Conservation (phyloP, 2,113 vertebrate species). For the Phaethornis superciliosus region DNA sequence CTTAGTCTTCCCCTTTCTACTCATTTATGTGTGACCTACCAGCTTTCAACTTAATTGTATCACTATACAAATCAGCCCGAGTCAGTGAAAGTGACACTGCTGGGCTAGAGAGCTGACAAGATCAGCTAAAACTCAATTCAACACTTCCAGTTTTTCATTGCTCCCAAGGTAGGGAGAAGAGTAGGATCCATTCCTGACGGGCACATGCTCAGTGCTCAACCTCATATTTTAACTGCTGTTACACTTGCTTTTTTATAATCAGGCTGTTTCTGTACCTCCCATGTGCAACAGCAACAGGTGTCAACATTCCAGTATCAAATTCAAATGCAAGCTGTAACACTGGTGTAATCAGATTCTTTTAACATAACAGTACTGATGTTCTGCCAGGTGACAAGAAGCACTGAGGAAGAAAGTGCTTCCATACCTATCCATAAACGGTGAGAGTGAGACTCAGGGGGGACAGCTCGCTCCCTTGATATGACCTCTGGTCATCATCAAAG, state of each 20-base stretch:
- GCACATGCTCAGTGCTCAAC: neutral
- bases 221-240: neutral
- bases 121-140: neutral
- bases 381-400: neutral
- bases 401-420: neutral
- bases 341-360: neutral
- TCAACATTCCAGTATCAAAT: neutral
- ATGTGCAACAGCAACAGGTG: rapidly evolving
- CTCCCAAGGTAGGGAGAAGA: neutral
- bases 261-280: neutral
- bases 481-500: neutral
- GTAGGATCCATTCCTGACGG: neutral
- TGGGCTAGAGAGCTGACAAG: neutral
- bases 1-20: neutral
- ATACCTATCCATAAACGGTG: neutral
- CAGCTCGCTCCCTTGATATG: neutral
- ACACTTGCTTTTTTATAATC: neutral
- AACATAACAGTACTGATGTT: neutral
- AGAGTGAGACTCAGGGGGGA: neutral
- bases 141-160: rapidly evolving
- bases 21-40: neutral
- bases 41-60: neutral
- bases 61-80: neutral
- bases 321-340: rapidly evolving
- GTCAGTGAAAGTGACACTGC: neutral